Evolutionary conservation across 2,888 invertebrate genomes (phyloP), one percentile per base, ranked within the genome.

Genomic region (Volucella bombylans): DNA sequence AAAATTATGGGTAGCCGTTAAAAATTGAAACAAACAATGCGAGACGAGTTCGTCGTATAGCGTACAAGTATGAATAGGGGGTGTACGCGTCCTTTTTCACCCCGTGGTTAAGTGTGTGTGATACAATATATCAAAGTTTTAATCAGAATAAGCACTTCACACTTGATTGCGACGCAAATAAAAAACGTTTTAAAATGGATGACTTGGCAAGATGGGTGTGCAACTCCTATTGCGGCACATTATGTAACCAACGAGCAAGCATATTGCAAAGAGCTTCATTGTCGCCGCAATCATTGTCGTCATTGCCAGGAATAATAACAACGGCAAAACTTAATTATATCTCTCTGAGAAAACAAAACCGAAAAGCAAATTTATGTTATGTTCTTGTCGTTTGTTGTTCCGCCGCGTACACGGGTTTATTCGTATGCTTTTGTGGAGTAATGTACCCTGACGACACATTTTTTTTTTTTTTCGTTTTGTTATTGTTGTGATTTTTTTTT

Each of bases 311-410:
- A 81, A 67, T 85, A 68, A 81, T 68, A 72, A 71, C 81, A 81
- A 85, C 85, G 76, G 72, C 76, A 85, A 85, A 85, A 85, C 80
- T 85, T 85, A 85, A 85, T 85, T 85, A 81, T 69, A 67, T 57
- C 47, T 41, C 71, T 49, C 47, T 65, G 74, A 68, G 69, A 55
- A 81, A 62, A 85, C 81, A 85, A 72, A 76, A 57, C 71, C 67
- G 76, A 76, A 80, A 85, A 85, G 72, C 67, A 81, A 85, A 81
- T 79, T 69, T 79, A 65, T 79, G 74, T 83, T 65, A 68, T 79
- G 72, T 73, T 74, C 64, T 39, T 81, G 64, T 45, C 45, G 69
- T 76, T 69, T 67, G 50, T 31, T 50, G 59, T 57, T 23, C 8
- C n/a, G 14, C 67, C 57, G 65, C 47, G 39, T 68, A 31, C 55